Evolutionary conservation across 2,888 invertebrate species (phyloP), one percentile per base, ranked within the genome.

Genomic region (Amphipyra tragopoginis): DNA sequence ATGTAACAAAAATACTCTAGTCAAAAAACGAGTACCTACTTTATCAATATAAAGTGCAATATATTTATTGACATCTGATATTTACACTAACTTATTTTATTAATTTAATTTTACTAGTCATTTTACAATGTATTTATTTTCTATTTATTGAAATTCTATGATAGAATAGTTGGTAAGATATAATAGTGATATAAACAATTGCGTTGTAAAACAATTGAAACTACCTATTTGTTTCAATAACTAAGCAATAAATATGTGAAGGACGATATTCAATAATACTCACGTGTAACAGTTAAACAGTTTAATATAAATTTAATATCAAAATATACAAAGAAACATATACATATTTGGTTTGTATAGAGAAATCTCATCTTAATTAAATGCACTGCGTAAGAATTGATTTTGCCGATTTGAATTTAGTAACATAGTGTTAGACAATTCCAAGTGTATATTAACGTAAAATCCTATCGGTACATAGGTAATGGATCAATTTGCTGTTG

Each of bases 41-140:
- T 68, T 56, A 48, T 61, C 75, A 82, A 76, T 69, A 75, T 84
- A 81, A 85, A 83, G 91, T 93, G 92, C 92, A 92, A 91, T 91
- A 91, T 90, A 89, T 89, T 90, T 90, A 90, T 87, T 84, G 79
- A 83, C 67, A 67, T 61, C 74, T 69, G 57, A 81, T 83, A 83
- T 86, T 88, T 89, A 88, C 84, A 87, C 72, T 81, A 75, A 81
- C 61, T 82, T 81, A 82, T 83, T 77, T 56, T 39, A 70, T 75
- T 67, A 63, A 68, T 80, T 80, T 81, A 81, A 79, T 68, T 82
- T 76, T 79, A 67, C 80, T 86, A 86, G 84, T 85, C 82, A 79
- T 76, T 79, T 64, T 64, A 84, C 81, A 71, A 90, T 79, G 71
- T 86, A 86, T 80, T 77, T 72, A 68, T 64, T 73, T 72, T 60